These are phyloP conservation scores for Hucho hucho DNA, from an alignment of 2,113 vertebrate genomes.

Conservation along the genomic window DNA sequence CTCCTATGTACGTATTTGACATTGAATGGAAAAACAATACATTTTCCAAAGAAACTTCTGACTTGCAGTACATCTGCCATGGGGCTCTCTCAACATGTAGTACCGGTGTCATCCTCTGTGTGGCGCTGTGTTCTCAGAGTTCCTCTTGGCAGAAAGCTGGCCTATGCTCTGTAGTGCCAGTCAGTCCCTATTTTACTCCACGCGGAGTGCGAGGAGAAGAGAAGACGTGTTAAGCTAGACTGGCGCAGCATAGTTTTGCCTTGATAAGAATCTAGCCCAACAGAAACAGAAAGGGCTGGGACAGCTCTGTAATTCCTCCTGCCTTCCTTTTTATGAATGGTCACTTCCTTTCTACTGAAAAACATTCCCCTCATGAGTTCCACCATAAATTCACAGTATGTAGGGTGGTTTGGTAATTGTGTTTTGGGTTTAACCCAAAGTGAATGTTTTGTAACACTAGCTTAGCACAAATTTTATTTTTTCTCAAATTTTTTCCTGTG, in stretches of 20 bases:
- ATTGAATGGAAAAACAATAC: too few relatives aligned
- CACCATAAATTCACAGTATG: background rate
- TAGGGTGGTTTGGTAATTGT: background rate
- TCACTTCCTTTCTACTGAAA: conserved; percentile 36
- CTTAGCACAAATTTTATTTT: too few relatives aligned
- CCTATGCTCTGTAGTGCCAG: conserved; percentile 5
- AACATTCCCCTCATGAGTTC: too few relatives aligned
- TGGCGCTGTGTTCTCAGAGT: conserved; percentile 75
- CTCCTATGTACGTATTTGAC: too few relatives aligned
- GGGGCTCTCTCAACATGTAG: background rate
- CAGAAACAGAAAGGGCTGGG: conserved; percentile 36
- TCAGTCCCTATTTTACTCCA: conserved; percentile 20
- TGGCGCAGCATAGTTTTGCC: conserved; percentile 56
- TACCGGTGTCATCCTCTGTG: conserved; percentile 56
- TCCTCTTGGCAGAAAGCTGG: conserved; percentile 18
- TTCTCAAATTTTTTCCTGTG: background rate
- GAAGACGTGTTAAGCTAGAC: conserved; percentile 52
- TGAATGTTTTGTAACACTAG: background rate
- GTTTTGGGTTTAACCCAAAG: conserved; percentile 1
- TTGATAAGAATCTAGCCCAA: conserved; percentile 69
- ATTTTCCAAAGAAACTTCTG: too few relatives aligned
- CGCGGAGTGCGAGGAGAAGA: conserved; percentile 31
- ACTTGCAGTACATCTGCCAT: too few relatives aligned
- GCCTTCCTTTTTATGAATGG: conserved; percentile 66
- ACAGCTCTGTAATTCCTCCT: conserved; percentile 47